Evolutionary conservation across 2,113 vertebrate species (phyloP).

Genomic region (Thryonomys swinderianus): DNA sequence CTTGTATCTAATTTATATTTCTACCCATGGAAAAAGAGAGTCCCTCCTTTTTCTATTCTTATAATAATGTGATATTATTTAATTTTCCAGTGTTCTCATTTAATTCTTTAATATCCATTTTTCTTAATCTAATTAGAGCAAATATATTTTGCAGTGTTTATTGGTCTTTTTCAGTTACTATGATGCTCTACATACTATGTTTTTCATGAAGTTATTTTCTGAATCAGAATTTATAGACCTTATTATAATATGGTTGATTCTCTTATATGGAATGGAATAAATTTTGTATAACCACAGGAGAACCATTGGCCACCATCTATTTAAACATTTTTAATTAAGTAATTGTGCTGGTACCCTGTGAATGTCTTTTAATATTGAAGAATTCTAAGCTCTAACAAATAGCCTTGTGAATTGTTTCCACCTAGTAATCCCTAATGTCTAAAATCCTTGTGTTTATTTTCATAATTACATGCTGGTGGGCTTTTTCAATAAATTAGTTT

Average conservation of each 20-base stretch:
- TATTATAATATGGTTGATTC: neutral
- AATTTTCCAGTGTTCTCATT: neutral
- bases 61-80: neutral
- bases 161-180: neutral
- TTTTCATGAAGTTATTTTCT: neutral
- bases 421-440: constrained; percentile 15
- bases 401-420: neutral
- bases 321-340: constrained; percentile 54
- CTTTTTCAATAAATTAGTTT: constrained; percentile 38
- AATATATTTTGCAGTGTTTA: neutral
- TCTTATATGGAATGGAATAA: neutral
- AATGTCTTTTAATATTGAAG: constrained; percentile 30
- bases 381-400: constrained; percentile 38
- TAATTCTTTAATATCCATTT: neutral
- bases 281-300: neutral
- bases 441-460: constrained; percentile 32
- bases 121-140: neutral
- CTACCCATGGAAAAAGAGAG: neutral
- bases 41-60: neutral
- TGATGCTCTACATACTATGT: neutral
- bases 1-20: neutral
- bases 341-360: neutral
- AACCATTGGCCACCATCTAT: neutral
- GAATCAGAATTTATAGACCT: neutral
- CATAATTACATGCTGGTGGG: neutral